Evolutionary conservation across 2,888 invertebrate species (phyloP).

Genomic region (Serrognathus titanus): DNA sequence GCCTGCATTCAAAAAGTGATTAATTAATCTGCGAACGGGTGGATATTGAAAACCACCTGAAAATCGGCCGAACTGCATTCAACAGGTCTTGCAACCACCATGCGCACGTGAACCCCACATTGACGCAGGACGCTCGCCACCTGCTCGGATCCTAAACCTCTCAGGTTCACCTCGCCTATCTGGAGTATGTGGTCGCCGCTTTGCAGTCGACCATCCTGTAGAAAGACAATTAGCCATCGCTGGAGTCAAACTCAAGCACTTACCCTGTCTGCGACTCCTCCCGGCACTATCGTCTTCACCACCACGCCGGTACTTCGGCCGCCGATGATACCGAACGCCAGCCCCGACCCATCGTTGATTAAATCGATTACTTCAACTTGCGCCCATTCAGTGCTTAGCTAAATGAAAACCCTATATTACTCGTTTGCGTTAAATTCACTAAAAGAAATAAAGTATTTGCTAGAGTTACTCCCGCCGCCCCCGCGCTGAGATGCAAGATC

Average conservation of each 20-base stretch:
- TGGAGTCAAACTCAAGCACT: slow-evolving; percentile 40
- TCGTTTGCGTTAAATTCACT: too few species aligned
- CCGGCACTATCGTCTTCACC: slow-evolving; percentile 89
- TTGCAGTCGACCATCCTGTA: slow-evolving; percentile 88
- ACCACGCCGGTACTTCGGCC: slow-evolving; percentile 90
- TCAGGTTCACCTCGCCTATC: slow-evolving; percentile 89
- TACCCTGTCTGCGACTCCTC: slow-evolving; percentile 89
- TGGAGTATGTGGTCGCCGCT: slow-evolving; percentile 98
- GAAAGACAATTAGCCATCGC: slow-evolving; percentile 16
- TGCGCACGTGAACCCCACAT: slow-evolving; percentile 81
- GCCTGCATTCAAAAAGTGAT: slow-evolving; percentile 14
- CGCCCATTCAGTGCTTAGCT: slow-evolving; percentile 95
- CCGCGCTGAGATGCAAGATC: too few species aligned
- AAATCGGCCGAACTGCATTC: slow-evolving; percentile 62
- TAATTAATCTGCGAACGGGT: too few species aligned
- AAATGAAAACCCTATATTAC: background rate
- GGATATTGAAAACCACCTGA: slow-evolving; percentile 47
- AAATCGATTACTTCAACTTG: slow-evolving; percentile 94
- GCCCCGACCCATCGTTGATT: slow-evolving; percentile 86
- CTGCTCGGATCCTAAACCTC: slow-evolving; percentile 96
- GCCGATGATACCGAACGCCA: slow-evolving; percentile 93
- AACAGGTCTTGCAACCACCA: slow-evolving; percentile 83
- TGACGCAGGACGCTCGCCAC: slow-evolving; percentile 86
- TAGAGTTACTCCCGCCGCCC: too few species aligned
- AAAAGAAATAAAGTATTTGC: too few species aligned